These are phyloP conservation scores for Drosophila rufa DNA, from an alignment of 1,140 invertebrate species.

Conservation along the genomic window DNA sequence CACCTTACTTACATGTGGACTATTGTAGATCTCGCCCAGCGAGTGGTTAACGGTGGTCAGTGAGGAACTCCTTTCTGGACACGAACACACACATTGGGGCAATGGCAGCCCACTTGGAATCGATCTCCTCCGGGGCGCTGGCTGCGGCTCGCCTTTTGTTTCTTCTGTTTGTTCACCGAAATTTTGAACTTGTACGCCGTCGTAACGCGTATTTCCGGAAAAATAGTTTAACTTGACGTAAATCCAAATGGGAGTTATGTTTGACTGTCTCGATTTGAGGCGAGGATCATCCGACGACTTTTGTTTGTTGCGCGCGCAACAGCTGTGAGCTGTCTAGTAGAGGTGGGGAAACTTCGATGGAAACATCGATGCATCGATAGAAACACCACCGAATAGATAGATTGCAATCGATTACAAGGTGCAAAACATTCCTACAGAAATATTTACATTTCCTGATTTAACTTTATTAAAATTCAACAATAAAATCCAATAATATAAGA, in stretches of 20 bases:
- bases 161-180: neutral
- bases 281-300: slow-evolving; percentile 20
- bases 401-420: no score
- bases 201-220: slow-evolving; percentile 7
- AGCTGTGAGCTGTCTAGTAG: neutral
- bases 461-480: no score
- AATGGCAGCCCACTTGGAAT: slow-evolving; percentile 14
- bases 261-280: slow-evolving; percentile 1
- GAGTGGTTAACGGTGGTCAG: slow-evolving; percentile 2
- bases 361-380: no score
- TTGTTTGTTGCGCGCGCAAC: slow-evolving; percentile 15
- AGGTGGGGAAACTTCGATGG: no score
- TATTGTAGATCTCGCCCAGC: slow-evolving; percentile 14
- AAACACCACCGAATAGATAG: no score
- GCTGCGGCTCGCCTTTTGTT: neutral
- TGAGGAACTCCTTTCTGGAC: neutral
- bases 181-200: slow-evolving; percentile 17
- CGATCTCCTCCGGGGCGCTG: slow-evolving; percentile 13
- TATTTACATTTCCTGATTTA: no score
- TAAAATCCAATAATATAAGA: neutral
- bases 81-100: slow-evolving; percentile 32
- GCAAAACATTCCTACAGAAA: no score
- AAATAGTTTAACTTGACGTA: slow-evolving; percentile 52
- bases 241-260: slow-evolving; percentile 52
- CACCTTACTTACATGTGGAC: slow-evolving; percentile 52